Evolutionary conservation across 2,113 vertebrate species (phyloP).

Genomic region (Lophochroa leadbeateri): DNA sequence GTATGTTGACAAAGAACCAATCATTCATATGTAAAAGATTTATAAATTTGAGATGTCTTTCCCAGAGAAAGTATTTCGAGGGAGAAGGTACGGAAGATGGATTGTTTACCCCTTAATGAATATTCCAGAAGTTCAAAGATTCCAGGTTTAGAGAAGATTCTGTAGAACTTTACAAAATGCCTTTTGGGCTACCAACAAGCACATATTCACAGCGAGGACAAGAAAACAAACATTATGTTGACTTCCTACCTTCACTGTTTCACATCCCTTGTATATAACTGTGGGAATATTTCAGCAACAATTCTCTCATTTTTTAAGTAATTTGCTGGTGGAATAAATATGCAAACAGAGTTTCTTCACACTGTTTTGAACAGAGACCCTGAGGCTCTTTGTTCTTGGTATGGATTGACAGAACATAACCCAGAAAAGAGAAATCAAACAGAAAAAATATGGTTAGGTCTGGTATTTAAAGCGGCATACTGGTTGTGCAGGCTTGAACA

Average conservation of each 20-base stretch:
- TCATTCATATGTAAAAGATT: neutral
- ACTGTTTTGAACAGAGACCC: neutral
- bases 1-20: neutral
- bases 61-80: neutral
- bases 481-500: neutral
- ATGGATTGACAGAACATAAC: neutral
- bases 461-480: neutral
- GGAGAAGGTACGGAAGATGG: neutral
- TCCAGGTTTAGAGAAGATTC: neutral
- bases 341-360: neutral
- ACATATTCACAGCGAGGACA: neutral
- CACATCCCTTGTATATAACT: neutral
- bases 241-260: neutral
- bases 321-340: neutral
- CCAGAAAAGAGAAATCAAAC: neutral
- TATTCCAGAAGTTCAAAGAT: neutral
- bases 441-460: neutral
- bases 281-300: neutral
- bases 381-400: neutral
- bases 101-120: neutral
- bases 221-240: neutral
- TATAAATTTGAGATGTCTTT: neutral
- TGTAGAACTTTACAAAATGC: neutral
- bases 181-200: neutral
- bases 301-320: neutral